These are phyloP conservation scores for Glaucomys volans DNA, from an alignment of 2,113 vertebrate species.

Conservation along the genomic window DNA sequence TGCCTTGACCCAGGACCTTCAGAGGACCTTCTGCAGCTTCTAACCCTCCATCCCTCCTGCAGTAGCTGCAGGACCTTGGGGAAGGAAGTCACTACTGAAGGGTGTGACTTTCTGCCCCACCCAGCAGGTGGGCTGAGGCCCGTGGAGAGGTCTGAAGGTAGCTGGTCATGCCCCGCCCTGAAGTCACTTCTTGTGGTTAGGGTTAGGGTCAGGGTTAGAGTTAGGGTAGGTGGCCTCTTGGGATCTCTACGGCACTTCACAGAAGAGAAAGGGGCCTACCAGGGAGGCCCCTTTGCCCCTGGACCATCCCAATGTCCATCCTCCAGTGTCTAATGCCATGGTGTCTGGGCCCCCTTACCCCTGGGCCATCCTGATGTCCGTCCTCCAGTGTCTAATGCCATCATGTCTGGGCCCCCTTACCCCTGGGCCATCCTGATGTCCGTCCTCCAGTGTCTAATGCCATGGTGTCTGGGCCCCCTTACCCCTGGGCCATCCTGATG, in stretches of 20 bases:
- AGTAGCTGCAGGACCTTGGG: background rate
- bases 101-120: conserved; percentile 62
- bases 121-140: conserved; percentile 7
- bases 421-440: too few relatives aligned
- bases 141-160: background rate
- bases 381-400: too few relatives aligned
- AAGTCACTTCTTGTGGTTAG: background rate
- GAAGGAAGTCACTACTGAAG: conserved; percentile 38
- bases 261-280: background rate
- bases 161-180: background rate
- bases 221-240: background rate
- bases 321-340: background rate
- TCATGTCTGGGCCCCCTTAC: too few relatives aligned
- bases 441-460: too few relatives aligned
- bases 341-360: too few relatives aligned
- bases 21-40: background rate
- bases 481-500: background rate
- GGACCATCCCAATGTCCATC: background rate
- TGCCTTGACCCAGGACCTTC: background rate
- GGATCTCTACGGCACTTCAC: background rate
- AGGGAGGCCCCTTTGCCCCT: too few relatives aligned
- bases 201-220: too few relatives aligned
- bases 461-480: too few relatives aligned
- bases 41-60: background rate
- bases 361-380: too few relatives aligned